phyloP scores from a whole-genome alignment of 2,888 invertebrate genomes.

The Eristalis arbustorum region DNA sequence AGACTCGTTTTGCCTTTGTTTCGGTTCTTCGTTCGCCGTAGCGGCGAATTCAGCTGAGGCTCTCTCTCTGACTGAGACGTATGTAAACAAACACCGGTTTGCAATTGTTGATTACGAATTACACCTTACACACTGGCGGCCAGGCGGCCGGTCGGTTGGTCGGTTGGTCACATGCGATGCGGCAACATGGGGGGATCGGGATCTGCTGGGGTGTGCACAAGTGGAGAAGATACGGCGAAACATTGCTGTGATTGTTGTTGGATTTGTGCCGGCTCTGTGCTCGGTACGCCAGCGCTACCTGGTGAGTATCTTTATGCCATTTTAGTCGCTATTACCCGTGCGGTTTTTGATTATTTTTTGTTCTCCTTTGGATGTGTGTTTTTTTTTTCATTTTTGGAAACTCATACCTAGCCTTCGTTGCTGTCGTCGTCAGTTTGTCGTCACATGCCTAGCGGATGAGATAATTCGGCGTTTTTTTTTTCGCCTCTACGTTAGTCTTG shows the following conservation, averaged over 20 bases:
- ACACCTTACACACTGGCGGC: not conserved
- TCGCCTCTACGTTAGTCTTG: not conserved
- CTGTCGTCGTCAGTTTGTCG: constrained; percentile 44
- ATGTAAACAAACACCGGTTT: constrained; percentile 58
- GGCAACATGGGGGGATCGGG: not conserved
- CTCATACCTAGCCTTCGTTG: constrained; percentile 7
- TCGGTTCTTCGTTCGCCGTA: not conserved
- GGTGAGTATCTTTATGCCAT: not conserved
- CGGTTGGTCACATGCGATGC: not conserved
- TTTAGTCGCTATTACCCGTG: not conserved
- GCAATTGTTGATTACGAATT: constrained; percentile 40
- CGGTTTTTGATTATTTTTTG: not conserved
- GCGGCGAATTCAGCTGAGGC: constrained; percentile 2
- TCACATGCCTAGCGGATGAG: constrained; percentile 44
- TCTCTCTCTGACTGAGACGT: not conserved
- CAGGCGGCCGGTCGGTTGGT: not conserved
- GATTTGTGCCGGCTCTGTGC: not conserved
- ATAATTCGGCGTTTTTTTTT: constrained; percentile 40
- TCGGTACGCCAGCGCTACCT: not conserved
- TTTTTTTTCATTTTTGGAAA: constrained; percentile 24
- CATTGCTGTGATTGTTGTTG: not conserved
- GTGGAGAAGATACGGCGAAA: not conserved
- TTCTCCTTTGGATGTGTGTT: not conserved
- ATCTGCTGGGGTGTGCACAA: not conserved
- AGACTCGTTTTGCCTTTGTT: not conserved